Base-by-base conservation (phyloP, 92 coral and sea anemone species). In the Desmophyllum pertusum region DNA sequence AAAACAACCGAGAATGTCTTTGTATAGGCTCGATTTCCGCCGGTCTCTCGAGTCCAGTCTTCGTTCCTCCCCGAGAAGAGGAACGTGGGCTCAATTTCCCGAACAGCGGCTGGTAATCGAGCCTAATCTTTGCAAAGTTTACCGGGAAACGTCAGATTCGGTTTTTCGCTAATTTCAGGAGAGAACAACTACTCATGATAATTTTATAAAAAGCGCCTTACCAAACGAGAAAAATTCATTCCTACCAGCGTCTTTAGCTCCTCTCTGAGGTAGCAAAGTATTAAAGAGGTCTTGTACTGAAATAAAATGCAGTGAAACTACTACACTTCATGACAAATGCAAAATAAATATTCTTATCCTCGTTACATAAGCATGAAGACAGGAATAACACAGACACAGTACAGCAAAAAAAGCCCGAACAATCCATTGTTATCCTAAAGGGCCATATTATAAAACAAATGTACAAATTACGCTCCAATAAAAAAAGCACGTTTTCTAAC, bases 361-460 rank as follows among this genome's bases (percentile, higher is more conserved):
- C 0, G n/a, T 21, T 15, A 45, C 51, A 45, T 13, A 50, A 50
- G 2, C 14, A 6, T 6, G n/a, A 17, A 35, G 42, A 67, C 11
- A 3, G 25, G 10, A 67, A 67, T 33, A 3, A 0, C 23, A 5
- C 15, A 3, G 30, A 43, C 37, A 10, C 9, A 36, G 40, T 35
- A 37, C 25, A 33, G 42, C 51, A 36, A 15, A 36, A 67, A 67
- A 67, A 3, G 40, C 71, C 71, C 1, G n/a, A 48, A 29, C 57
- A n/a, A 27, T 15, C 1, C 8, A 0, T 18, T 50, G 41, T 35
- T 31, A 6, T 30, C 78, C 62, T 45, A 18, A 11, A 14, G 33
- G 62, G 11, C 39, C 53, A 2, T 29, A 31, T 25, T 74, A 73
- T 51, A 30, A 74, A 74, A 74, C 78, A 74, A 74, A 74, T 48